phyloP scores from a whole-genome alignment of 2,113 vertebrate genomes.

The Aldabrachelys gigantea region DNA sequence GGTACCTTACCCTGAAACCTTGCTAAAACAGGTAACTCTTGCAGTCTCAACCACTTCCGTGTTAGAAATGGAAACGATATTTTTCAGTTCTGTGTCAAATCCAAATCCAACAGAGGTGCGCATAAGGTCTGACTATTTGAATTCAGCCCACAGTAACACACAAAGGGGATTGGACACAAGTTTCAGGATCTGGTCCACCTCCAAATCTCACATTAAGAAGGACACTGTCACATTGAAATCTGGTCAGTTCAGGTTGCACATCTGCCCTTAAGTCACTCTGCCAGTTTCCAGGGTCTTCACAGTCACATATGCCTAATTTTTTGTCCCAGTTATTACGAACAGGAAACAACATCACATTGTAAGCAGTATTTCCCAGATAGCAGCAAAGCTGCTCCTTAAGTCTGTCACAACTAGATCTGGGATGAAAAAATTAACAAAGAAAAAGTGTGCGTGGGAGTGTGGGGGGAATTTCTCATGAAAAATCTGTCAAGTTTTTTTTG shows the following conservation, averaged over 20 bases:
- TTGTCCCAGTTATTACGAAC: background rate
- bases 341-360: background rate
- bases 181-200: background rate
- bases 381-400: background rate
- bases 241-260: background rate
- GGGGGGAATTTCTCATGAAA: background rate
- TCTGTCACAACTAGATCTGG: background rate
- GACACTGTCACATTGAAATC: background rate
- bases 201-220: background rate
- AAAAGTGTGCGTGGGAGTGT: background rate
- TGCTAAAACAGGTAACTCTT: background rate
- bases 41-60: background rate
- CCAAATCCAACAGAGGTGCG: background rate
- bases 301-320: background rate
- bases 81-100: background rate
- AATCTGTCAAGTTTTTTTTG: too few species aligned
- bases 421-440: background rate
- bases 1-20: background rate
- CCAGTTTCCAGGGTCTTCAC: background rate
- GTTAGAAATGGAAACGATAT: background rate
- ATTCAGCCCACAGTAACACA: background rate
- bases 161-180: background rate
- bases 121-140: background rate
- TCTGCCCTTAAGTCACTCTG: background rate
- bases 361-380: background rate